phyloP scores from a whole-genome alignment of 2,888 invertebrate genomes.

The Chesias legatella region DNA sequence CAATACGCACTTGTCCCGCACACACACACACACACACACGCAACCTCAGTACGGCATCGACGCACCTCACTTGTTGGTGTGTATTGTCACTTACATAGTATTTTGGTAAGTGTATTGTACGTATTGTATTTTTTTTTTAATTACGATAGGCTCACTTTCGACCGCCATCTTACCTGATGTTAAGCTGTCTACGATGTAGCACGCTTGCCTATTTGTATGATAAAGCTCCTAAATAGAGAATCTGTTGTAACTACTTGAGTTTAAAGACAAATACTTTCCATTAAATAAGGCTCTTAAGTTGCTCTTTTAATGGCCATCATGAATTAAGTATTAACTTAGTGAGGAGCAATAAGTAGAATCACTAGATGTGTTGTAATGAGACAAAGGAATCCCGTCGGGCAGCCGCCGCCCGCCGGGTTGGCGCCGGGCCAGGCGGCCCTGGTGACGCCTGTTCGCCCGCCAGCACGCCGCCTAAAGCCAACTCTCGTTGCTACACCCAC shows the following conservation, averaged over 20 bases:
- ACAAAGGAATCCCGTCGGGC: constrained; percentile 78
- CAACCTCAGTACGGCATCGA: constrained; percentile 25
- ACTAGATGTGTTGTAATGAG: constrained; percentile 60
- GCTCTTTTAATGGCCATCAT: no score
- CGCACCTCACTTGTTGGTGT: constrained; percentile 15
- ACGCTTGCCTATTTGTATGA: no score
- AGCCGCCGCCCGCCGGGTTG: constrained; percentile 78
- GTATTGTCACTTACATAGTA: no score
- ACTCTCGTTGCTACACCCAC: constrained; percentile 37
- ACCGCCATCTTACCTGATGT: no score
- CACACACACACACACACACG: constrained; percentile 25
- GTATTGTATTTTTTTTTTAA: no score
- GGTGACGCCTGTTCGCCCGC: constrained; percentile 72
- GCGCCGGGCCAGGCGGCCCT: constrained; percentile 79
- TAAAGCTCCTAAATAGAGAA: no score
- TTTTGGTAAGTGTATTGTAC: constrained; percentile 21
- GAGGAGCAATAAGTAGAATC: constrained; percentile 25
- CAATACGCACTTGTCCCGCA: constrained; percentile 60
- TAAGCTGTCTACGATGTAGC: no score
- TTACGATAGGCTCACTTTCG: no score
- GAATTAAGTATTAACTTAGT: neutral
- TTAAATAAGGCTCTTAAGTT: no score
- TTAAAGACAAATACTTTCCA: no score
- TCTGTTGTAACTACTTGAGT: no score
- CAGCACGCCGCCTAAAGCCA: constrained; percentile 50